These are phyloP conservation scores for Balearica regulorum DNA, from an alignment of 2,797 vertebrate species.

Conservation along the genomic window DNA sequence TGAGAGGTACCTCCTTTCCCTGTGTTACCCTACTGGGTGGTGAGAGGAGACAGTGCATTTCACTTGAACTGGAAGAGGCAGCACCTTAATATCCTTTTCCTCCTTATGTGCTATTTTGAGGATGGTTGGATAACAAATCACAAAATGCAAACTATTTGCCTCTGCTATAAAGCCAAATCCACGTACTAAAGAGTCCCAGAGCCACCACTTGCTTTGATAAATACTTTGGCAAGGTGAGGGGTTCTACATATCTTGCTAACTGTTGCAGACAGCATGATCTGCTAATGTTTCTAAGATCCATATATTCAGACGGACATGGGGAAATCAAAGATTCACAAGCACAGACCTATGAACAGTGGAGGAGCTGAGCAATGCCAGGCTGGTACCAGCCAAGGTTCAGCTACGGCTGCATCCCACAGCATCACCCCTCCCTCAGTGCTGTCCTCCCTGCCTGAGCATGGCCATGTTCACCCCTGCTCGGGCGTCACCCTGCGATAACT, in stretches of 20 bases:
- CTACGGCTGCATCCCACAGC: neutral
- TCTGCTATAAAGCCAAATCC: neutral
- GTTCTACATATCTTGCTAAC: neutral
- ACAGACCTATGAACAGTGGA: neutral
- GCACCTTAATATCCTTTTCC: neutral
- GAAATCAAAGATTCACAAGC: neutral
- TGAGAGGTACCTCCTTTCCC: neutral
- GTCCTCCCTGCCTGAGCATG: accelerated
- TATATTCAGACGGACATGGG: neutral
- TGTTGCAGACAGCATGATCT: neutral
- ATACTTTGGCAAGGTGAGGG: neutral
- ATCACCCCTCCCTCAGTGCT: neutral
- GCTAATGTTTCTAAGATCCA: neutral
- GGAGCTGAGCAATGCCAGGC: neutral
- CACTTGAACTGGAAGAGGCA: neutral
- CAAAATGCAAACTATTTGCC: neutral
- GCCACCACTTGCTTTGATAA: neutral
- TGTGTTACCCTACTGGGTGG: neutral
- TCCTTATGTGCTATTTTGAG: neutral
- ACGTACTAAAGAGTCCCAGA: neutral
- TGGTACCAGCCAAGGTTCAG: neutral
- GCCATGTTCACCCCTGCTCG: neutral
- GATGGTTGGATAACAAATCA: neutral
- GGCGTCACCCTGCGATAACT: neutral
- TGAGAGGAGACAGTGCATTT: accelerated